These are phyloP conservation scores for Aradophagus sp. DNA, from an alignment of 1,140 invertebrate species.

Conservation along the genomic window DNA sequence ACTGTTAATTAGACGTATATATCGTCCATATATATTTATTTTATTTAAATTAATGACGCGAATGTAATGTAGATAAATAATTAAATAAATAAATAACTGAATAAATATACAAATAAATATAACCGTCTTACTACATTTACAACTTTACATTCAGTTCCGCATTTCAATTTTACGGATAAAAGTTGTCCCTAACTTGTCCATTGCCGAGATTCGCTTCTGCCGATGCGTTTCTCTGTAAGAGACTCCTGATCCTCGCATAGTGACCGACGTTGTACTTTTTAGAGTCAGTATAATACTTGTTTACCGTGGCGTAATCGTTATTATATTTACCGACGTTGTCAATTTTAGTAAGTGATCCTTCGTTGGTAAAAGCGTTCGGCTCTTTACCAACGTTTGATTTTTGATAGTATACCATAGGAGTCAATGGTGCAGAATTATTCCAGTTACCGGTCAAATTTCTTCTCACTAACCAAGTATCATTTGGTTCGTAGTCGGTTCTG, in stretches of 20 bases:
- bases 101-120: slow-evolving; percentile 13
- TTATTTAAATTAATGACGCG: too few species aligned
- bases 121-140: background rate
- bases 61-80: background rate
- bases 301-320: slow-evolving; percentile 6
- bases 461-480: slow-evolving; percentile 1
- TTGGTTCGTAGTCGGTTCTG: slow-evolving; percentile 1
- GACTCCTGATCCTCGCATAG: slow-evolving; percentile 20
- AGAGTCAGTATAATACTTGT: background rate
- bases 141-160: background rate
- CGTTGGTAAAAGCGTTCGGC: slow-evolving; percentile 15
- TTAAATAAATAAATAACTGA: slow-evolving; percentile 10
- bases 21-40: too few species aligned
- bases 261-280: slow-evolving; percentile 34
- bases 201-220: background rate
- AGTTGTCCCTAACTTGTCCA: slow-evolving; percentile 1
- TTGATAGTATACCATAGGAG: slow-evolving; percentile 21
- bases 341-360: slow-evolving; percentile 2
- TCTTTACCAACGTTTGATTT: slow-evolving; percentile 17
- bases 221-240: slow-evolving; percentile 27
- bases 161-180: background rate
- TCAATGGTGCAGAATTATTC: slow-evolving; percentile 21
- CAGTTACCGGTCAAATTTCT: slow-evolving; percentile 35
- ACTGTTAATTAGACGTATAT: too few species aligned
- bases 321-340: background rate